A percentile compares a stretch with the other conserved stretches of the same genome.
These are phyloP conservation scores for Pomatorhinus ruficollis DNA, from an alignment of 2,113 vertebrate genomes.

Conservation along the genomic window DNA sequence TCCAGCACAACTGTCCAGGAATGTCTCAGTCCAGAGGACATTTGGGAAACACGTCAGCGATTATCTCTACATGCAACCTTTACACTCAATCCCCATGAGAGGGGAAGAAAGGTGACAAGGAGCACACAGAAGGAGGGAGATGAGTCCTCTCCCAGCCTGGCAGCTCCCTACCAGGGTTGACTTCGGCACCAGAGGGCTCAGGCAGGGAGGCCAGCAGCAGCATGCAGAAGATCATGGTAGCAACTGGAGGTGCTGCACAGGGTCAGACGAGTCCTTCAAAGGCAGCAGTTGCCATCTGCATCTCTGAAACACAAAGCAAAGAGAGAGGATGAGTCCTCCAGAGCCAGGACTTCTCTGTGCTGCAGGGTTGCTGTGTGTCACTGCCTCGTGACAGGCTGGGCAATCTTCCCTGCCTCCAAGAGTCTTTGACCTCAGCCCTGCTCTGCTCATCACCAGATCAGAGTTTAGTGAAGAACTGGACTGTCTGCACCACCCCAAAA, in stretches of 20 bases:
- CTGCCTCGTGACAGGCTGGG: neutral
- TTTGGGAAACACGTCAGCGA: accelerated
- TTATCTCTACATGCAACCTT: accelerated
- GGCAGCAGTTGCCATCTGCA: conserved; percentile 79
- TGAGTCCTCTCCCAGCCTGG: neutral
- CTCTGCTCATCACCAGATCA: neutral
- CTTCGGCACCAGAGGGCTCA: conserved; percentile 75
- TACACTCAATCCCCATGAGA: accelerated
- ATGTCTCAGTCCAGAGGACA: neutral
- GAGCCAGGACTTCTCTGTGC: neutral
- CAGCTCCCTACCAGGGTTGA: conserved; percentile 82
- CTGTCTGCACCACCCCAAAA: neutral
- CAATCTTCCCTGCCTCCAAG: neutral
- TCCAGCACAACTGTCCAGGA: neutral
- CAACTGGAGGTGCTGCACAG: conserved; percentile 4
- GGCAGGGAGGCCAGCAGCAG: conserved; percentile 80
- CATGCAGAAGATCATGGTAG: conserved; percentile 89
- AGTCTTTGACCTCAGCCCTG: neutral
- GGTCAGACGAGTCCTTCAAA: conserved; percentile 59
- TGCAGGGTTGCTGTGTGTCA: neutral
- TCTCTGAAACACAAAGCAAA: conserved; percentile 76
- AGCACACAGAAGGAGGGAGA: neutral
- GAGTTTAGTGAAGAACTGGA: neutral
- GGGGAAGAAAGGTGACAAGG: neutral
- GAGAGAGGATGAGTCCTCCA: conserved; percentile 5